Evolutionary conservation across 2,888 invertebrate genomes (phyloP), one percentile per base, ranked within the genome.

Genomic region (Catocala fraxini): DNA sequence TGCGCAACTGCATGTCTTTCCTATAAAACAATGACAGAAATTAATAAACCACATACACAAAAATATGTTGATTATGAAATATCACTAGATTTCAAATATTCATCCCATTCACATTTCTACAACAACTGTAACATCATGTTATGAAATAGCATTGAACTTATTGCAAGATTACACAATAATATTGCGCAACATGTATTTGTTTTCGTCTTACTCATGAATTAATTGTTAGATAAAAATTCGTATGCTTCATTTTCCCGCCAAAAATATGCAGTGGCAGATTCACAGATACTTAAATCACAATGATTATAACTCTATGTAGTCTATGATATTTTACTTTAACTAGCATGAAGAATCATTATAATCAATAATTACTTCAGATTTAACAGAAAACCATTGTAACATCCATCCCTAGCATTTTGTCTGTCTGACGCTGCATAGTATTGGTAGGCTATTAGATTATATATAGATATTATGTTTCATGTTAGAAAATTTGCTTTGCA

Each of bases 401-500:
- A 39, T 39, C 35, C 35, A 39, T 39, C 35, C 35, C 25, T 25
- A 25, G 3, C 25, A 25, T 25, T 25, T 39, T 7, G 4, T 39
- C 3, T 12, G 6, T 11, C 11, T 13, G n/a, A 11, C 11, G 42
- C 47, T 48, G 33, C 42, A 57, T 51, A 13, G 0, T 59, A 12
- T 42, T 47, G 42, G 52, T n/a, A 42, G 52, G n/a, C 46, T 52
- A 47, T 45, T n/a, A 25, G 25, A 4, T 45, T n/a, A 25, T 1
- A 4, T 25, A 9, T 34, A 46, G 33, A 64, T 49, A 52, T 56
- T 65, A 51, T 65, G 53, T 68, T 65, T 62, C 39, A 35, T 11
- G 47, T 71, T 55, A 60, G 56, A 45, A 56, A 63, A 63, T 56
- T 54, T 68, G 60, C 56, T 65, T 73, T 0, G 59, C 62, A 58